Evolutionary conservation across 2,797 vertebrate genomes (phyloP), one percentile per base, ranked within the genome.

Genomic region (Anisognathus igniventris): DNA sequence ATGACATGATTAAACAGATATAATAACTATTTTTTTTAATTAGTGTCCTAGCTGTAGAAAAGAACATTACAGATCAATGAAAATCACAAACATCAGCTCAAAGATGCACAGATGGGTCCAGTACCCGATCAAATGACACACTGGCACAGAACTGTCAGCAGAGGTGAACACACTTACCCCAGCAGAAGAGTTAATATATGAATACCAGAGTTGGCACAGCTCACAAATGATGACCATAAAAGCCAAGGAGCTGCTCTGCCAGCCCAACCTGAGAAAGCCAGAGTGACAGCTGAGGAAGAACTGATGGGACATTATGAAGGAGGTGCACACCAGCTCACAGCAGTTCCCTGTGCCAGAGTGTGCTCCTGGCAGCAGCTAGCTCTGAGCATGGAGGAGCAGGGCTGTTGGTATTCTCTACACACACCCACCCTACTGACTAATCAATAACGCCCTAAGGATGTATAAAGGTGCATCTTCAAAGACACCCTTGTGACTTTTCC

Each of bases 261-360:
- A 88, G 44, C 14, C n/a, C 66, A 48, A 8, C 45, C n/a, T 50
- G n/a, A 33, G 68, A 58, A 62, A 94, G 47, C 39, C 44, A 8
- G 3, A 14, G 42, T 0, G 0, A 47, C 15, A 45, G 13, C 3
- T 1, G 21, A 6, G 16, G 56, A 61, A 62, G 53, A 61, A 7
- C 9, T 27, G 35, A 25, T 0, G 25, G 25, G 28, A 11, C n/a
- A 5, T n/a, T 6, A 13, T 7, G 28, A 56, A 76, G 75, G 42
- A 21, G 2, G 3, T 13, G 31, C 50, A 21, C 21, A 50, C 1
- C 37, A 75, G 31, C 12, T 60, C 18, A 3, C 54, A 60, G 54
- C 9, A 2, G 22, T 8, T 83, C 61, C 44, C 65, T 33, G n/a
- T 50, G 33, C 37, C 33, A 11, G 18, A 2, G 11, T 2, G 10